Conservation (phyloP, 2,888 invertebrate species). For the Pristionchus entomophagus region DNA sequence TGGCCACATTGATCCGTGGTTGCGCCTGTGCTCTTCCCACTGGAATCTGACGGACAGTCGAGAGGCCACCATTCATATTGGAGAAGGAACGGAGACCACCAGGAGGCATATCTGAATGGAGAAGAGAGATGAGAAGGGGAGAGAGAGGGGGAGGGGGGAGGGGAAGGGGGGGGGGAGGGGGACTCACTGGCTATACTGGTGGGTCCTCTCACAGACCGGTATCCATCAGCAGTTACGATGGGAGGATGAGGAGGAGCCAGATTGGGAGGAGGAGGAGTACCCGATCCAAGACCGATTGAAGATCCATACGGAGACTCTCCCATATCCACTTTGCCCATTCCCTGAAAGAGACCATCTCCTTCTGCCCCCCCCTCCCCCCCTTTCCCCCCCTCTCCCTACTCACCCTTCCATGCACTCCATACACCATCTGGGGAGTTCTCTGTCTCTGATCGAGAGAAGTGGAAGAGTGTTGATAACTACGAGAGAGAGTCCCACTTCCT, state of each 20-base stretch:
- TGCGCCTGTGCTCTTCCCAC: conserved; percentile 73
- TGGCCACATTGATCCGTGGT: conserved; percentile 72
- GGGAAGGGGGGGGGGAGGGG: too few species aligned
- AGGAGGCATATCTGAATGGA: background rate
- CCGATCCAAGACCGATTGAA: conserved; percentile 59
- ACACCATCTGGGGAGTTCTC: conserved; percentile 74
- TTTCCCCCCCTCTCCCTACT: background rate
- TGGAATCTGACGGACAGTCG: conserved; percentile 65
- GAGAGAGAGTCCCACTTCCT: conserved; percentile 71
- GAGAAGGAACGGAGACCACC: conserved; percentile 17
- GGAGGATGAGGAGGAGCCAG: conserved; percentile 61
- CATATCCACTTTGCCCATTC: conserved; percentile 69
- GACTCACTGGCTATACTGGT: conserved; percentile 53
- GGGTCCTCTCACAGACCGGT: conserved; percentile 64
- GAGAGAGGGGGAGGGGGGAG: too few species aligned
- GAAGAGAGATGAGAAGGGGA: too few species aligned
- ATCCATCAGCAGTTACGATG: conserved; percentile 61
- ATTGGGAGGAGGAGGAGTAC: conserved; percentile 65
- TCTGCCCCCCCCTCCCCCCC: background rate
- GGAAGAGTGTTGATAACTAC: conserved; percentile 73
- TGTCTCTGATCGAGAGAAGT: conserved; percentile 69
- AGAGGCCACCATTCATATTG: conserved; percentile 52
- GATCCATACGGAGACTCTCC: conserved; percentile 69
- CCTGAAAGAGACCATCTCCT: conserved; percentile 54
- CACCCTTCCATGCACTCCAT: conserved; percentile 70